Base-by-base conservation (phyloP, 2,113 vertebrate genomes). In the Machaerirhynchus nigripectus region DNA sequence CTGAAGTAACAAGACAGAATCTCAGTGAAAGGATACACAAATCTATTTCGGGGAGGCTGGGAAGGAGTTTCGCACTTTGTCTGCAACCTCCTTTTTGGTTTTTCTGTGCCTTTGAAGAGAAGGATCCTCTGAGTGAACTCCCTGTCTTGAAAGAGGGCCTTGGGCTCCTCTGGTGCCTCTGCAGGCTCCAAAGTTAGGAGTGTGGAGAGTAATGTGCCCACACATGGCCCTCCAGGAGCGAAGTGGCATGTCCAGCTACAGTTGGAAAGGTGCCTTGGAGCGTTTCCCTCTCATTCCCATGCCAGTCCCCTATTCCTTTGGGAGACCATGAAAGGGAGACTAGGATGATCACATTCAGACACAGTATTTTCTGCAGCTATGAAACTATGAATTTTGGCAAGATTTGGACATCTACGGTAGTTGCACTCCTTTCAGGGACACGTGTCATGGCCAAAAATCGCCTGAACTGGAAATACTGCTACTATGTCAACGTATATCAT, bases 201-300 rank as follows among this genome's bases (percentile, higher is more conserved):
- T 9, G 17, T 60, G 30, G 53, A 73, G 23, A 42, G 6, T 6
- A 0, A 0, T 1, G 2, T 53, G 28, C 40, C 31, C 50, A 31
- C 13, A 10, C 2, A 4, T 27, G 26, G 9, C 21, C 10, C 1
- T 11, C 46, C 26, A 23, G 67, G 52, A 57, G 26, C 7, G 20
- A 79, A 83, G 10, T 4, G 28, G 4, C 28, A 8, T 0, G 5
- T 57, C 28, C 27, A 35, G 26, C 19, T 52, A 6, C 8, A 28
- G 11, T 7, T 75, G 24, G 33, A 68, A 87, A 64, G 20, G 26
- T 9, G 3, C 13, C 56, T 71, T 52, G 33, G 27, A 84, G 6
- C 19, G 19, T 75, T 89, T 78, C 11, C 12, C 13, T 42, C 33
- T 82, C 16, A n/a, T 13, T n/a, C 11, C 6, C 30, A 11, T 1